Percentiles rank a stretch among this genome's conserved stretches.
Conservation (phyloP, 2,797 vertebrate species). For the Gallinago stenura region DNA sequence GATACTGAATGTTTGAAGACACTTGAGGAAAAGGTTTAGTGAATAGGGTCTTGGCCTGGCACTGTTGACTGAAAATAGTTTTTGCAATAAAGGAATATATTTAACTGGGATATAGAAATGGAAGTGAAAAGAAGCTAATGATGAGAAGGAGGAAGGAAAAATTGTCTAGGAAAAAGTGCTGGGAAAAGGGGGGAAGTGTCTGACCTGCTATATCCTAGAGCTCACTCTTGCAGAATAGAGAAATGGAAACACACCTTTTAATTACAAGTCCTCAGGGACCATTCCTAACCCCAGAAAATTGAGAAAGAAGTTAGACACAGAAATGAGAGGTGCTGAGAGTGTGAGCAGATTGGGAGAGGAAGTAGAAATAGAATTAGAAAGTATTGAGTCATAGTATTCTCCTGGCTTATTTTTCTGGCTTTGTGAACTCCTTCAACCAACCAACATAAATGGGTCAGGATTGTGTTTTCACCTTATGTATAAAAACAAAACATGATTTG, state of each 20-base stretch:
- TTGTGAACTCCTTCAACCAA: neutral
- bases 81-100: neutral
- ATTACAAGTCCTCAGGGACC: neutral
- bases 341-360: neutral
- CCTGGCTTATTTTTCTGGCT: neutral
- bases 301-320: neutral
- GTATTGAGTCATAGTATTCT: neutral
- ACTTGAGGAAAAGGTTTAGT: neutral
- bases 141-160: neutral
- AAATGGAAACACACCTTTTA: neutral
- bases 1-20: neutral
- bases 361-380: neutral
- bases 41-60: neutral
- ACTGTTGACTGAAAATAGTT: neutral
- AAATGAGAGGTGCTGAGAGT: neutral
- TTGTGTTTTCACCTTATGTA: neutral
- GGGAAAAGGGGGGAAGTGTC: neutral
- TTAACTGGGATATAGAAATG: neutral
- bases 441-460: neutral
- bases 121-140: neutral
- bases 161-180: neutral
- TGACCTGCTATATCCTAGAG: fast-evolving
- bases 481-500: neutral
- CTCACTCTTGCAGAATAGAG: neutral
- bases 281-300: neutral